phyloP scores from a whole-genome alignment of 2,797 vertebrate genomes.

The Trachurus trachurus region DNA sequence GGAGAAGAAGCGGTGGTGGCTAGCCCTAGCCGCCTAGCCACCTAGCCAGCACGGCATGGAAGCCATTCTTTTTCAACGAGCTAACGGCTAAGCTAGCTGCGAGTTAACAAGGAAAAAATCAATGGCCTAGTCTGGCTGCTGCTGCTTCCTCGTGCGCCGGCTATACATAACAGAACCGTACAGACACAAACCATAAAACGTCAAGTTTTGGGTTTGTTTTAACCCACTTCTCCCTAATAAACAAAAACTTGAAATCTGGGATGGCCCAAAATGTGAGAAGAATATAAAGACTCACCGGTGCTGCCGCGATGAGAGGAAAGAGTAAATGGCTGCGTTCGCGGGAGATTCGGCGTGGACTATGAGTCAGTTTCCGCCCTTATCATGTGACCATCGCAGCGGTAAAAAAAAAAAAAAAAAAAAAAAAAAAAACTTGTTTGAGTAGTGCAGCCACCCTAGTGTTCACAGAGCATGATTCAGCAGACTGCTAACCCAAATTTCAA shows the following conservation, averaged over 20 bases:
- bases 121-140: conserved; percentile 25
- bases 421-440: too few species aligned
- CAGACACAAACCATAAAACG: rapidly evolving
- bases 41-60: conserved; percentile 69
- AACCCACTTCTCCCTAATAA: not conserved
- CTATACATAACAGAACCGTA: not conserved
- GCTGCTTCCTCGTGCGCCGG: not conserved
- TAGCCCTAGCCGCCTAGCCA: conserved; percentile 64
- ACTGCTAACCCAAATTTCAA: not conserved
- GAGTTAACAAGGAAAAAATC: conserved; percentile 60
- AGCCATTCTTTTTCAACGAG: conserved; percentile 68
- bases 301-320: conserved; percentile 78
- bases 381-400: conserved; percentile 81
- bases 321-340: conserved; percentile 89
- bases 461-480: conserved; percentile 46
- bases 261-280: conserved; percentile 2
- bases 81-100: conserved; percentile 69
- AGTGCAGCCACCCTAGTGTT: too few species aligned
- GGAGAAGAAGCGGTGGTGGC: conserved; percentile 30
- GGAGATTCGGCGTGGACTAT: conserved; percentile 85
- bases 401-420: conserved; percentile 31
- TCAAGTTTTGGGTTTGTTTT: not conserved
- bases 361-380: conserved; percentile 87
- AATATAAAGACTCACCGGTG: conserved; percentile 79
- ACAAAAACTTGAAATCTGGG: conserved; percentile 17